phyloP scores from a whole-genome alignment of 1,140 invertebrate species.

The Ostrea edulis region DNA sequence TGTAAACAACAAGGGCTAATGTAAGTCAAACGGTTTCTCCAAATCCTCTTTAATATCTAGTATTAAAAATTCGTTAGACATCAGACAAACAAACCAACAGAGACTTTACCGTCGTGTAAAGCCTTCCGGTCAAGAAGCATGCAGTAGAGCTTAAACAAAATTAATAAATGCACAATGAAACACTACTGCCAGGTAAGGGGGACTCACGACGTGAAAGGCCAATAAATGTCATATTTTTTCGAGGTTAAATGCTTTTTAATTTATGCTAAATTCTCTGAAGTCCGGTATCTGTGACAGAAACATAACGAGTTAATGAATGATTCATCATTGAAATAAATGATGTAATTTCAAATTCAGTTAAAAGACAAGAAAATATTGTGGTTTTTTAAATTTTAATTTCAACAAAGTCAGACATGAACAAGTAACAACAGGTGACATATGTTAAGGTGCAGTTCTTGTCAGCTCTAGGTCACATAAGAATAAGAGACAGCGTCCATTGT shows the following conservation, averaged over 20 bases:
- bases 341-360: background rate
- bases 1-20: too few species aligned
- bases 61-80: too few species aligned
- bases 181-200: too few species aligned
- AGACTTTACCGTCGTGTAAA: too few species aligned
- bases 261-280: background rate
- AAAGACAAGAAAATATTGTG: too few species aligned
- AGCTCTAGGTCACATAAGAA: background rate
- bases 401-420: background rate
- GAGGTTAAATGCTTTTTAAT: background rate
- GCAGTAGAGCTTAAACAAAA: too few species aligned
- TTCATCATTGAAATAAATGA: slow-evolving; percentile 1
- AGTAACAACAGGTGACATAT: background rate
- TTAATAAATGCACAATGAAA: too few species aligned
- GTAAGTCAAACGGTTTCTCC: too few species aligned
- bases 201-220: background rate
- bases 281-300: background rate
- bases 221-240: background rate
- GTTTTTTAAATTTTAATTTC: background rate
- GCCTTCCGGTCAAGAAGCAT: too few species aligned
- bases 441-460: background rate
- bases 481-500: background rate
- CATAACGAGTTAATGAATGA: background rate
- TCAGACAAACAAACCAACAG: too few species aligned
- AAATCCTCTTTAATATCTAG: too few species aligned